Evolutionary conservation across 2,888 invertebrate species (phyloP), one percentile per base, ranked within the genome.

Genomic region (Trissolcus brochymenae): DNA sequence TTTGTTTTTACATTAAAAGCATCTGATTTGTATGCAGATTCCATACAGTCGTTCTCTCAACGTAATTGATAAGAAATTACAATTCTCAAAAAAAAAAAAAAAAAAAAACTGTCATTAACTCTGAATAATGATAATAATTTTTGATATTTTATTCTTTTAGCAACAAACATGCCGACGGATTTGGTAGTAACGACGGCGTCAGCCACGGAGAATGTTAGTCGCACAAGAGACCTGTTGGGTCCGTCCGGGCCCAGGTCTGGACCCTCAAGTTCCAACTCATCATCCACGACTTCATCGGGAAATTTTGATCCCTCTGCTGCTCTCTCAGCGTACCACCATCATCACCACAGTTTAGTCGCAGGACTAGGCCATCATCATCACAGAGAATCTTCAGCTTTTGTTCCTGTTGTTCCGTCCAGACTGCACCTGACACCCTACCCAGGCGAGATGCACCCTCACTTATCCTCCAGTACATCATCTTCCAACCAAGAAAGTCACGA

Each of bases 331-430:
- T 94, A 94, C 84, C 94, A 93, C 81, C 92, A 94, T 81, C 93
- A 93, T 84, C 90, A 90, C 90, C 87, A 87, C 73, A 83, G 85
- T 40, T 79, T 87, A 54, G 87, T 86, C 6, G 83, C 85, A 6
- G 84, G 86, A 29, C 79, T 87, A 40, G 87, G 86, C 68, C 82
- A 87, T 82, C 91, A 91, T 61, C 91, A 93, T 60, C 95, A 94
- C 87, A 91, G 95, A 51, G 95, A 95, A 89, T 92, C 94, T 7
- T 96, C 95, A 13, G 96, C 96, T 1, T 96, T 96, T 88, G 95
- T 96, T 61, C 96, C 96, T 40, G 96, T 96, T 62, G 94, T 96
- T 70, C 96, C 96, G 11, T 94, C 94, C 51, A 91, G 95, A 83
- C 91, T 95, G 84, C 94, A 94, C 79, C 92, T 94, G 25, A 93